Percentiles rank a stretch among this genome's conserved stretches.
These are phyloP conservation scores for Xanthorhoe spadicearia DNA, from an alignment of 2,888 invertebrate genomes.

Conservation along the genomic window DNA sequence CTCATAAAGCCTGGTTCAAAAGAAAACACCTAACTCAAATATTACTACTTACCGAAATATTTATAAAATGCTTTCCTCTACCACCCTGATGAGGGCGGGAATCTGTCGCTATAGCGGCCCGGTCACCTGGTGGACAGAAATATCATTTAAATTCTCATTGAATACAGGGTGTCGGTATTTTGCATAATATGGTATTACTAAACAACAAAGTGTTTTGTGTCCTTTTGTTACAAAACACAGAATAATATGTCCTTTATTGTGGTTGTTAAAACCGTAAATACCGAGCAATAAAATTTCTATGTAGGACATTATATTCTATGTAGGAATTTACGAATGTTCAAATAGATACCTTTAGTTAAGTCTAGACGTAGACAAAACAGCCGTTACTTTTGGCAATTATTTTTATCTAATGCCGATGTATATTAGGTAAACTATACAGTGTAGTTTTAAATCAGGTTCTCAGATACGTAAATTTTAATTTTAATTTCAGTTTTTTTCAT, in stretches of 20 bases:
- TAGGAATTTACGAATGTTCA: neutral
- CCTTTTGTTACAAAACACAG: conserved; percentile 2
- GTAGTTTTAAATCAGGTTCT: too few species aligned
- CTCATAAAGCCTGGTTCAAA: conserved; percentile 4
- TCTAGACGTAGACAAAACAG: neutral
- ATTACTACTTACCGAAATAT: conserved; percentile 58
- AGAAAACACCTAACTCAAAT: conserved; percentile 2
- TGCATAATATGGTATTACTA: neutral
- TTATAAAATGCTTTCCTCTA: conserved; percentile 78
- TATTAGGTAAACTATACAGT: too few species aligned
- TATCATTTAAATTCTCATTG: conserved; percentile 11
- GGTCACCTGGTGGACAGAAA: conserved; percentile 66
- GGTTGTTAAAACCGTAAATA: neutral
- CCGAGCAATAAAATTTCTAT: neutral
- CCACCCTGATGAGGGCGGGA: conserved; percentile 81
- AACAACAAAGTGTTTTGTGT: conserved; percentile 2
- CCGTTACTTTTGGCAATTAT: neutral
- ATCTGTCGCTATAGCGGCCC: conserved; percentile 82
- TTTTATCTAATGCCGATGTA: neutral
- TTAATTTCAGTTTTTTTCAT: too few species aligned
- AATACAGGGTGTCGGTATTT: neutral
- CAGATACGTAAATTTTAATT: too few species aligned
- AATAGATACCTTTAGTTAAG: neutral
- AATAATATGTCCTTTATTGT: neutral
- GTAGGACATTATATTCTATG: neutral